Conservation (phyloP, 2,888 invertebrate species). For the Cetonia aurata region DNA sequence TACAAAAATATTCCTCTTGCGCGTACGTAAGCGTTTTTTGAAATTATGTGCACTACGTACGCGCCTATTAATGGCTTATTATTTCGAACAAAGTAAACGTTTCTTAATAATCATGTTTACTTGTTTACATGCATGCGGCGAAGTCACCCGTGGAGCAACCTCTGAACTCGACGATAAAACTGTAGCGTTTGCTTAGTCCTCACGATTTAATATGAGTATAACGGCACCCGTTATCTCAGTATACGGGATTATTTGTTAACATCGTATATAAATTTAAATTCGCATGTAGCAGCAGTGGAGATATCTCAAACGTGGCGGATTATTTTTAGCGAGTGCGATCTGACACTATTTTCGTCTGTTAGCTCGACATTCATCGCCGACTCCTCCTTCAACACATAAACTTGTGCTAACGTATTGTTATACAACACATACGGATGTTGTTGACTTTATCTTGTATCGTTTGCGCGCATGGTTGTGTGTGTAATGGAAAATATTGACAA, state of each 20-base stretch:
- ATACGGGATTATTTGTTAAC: conserved; percentile 32
- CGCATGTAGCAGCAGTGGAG: conserved; percentile 7
- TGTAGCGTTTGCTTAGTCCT: conserved; percentile 5
- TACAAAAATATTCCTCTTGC: no score
- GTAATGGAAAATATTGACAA: no score
- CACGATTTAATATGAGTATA: not conserved
- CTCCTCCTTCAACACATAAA: no score
- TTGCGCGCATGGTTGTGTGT: no score
- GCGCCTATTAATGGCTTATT: conserved; percentile 24
- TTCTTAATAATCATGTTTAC: conserved; percentile 43
- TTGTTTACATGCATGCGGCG: conserved; percentile 41
- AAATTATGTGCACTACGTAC: conserved; percentile 7
- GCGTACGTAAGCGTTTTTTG: not conserved
- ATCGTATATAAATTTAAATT: conserved; percentile 37
- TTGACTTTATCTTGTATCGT: no score
- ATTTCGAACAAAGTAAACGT: conserved; percentile 40
- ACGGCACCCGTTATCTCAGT: conserved; percentile 8
- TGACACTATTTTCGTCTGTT: conserved; percentile 20
- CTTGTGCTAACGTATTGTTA: no score
- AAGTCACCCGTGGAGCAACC: conserved; percentile 42
- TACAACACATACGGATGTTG: no score
- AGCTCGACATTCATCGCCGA: conserved; percentile 1
- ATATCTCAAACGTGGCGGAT: conserved; percentile 28
- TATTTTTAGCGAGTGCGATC: conserved; percentile 32
- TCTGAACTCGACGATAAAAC: conserved; percentile 38